These are phyloP conservation scores for Halictus rubicundus DNA, from an alignment of 1,140 invertebrate genomes.

Conservation along the genomic window DNA sequence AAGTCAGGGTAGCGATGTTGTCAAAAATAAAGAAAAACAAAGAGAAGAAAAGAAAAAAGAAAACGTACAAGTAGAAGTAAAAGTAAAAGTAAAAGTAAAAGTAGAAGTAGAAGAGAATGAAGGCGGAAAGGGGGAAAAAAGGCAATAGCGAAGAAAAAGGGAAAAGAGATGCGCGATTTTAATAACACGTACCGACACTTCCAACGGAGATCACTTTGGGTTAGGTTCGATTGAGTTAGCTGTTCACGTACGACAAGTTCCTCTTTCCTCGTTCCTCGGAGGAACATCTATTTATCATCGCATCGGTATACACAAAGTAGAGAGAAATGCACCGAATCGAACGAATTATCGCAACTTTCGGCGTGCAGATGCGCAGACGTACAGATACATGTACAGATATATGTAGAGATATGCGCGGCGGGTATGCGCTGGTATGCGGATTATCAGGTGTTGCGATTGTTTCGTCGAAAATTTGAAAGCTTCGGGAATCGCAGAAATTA, in stretches of 20 bases:
- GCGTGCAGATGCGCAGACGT: no score
- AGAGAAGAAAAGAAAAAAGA: no score
- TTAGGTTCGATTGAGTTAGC: background rate
- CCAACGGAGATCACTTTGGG: conserved; percentile 16
- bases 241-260: background rate
- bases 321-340: background rate
- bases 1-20: background rate
- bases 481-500: background rate
- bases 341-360: background rate
- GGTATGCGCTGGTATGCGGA: no score
- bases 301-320: background rate
- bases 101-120: background rate
- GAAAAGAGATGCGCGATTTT: conserved; percentile 4
- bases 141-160: background rate
- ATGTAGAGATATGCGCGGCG: no score
- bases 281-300: conserved; percentile 13
- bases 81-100: background rate
- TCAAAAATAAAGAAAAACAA: background rate
- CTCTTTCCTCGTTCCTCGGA: conserved; percentile 1
- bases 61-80: background rate
- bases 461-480: background rate
- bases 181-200: conserved; percentile 29
- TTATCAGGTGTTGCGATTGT: no score
- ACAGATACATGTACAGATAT: no score
- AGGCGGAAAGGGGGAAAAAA: background rate